These are phyloP conservation scores for Gonatopus flavifemur DNA, from an alignment of 1,140 invertebrate genomes.

Conservation along the genomic window DNA sequence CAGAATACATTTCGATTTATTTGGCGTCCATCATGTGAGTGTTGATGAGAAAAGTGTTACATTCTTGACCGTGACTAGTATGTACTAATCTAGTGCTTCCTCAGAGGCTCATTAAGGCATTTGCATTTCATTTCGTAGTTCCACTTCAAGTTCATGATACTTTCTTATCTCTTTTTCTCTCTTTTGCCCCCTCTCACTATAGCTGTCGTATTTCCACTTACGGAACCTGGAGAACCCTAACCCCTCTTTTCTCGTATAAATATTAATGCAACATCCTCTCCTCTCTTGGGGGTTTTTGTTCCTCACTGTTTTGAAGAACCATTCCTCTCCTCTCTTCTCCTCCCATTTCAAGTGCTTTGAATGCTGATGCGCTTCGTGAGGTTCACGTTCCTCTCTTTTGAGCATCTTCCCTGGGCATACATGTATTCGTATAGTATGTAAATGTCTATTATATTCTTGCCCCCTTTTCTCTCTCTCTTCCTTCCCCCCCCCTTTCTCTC, in stretches of 20 bases:
- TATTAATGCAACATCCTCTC: constrained; percentile 61
- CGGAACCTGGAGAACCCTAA: too few species aligned
- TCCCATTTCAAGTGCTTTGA: constrained; percentile 51
- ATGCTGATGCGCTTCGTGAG: constrained; percentile 54
- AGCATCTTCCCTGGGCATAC: neutral
- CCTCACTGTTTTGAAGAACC: constrained; percentile 48
- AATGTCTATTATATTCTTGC: too few species aligned
- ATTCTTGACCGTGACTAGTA: constrained; percentile 50
- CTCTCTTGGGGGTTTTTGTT: constrained; percentile 55
- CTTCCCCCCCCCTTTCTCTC: neutral
- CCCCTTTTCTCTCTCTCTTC: constrained; percentile 9
- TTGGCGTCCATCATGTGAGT: constrained; percentile 37
- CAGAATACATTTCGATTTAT: too few species aligned
- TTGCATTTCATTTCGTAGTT: constrained; percentile 55
- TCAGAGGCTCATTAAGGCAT: constrained; percentile 60
- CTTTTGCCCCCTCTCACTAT: constrained; percentile 10
- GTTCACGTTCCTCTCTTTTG: constrained; percentile 24
- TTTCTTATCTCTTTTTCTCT: constrained; percentile 19
- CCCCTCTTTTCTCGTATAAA: constrained; percentile 55
- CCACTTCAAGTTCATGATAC: constrained; percentile 9
- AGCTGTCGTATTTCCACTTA: constrained; percentile 14
- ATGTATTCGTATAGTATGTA: too few species aligned
- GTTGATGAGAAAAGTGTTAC: constrained; percentile 49
- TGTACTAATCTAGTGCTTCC: constrained; percentile 49
- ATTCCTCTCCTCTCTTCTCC: constrained; percentile 47